Percentiles rank a stretch among this genome's conserved stretches.
Conservation (phyloP, 2,797 vertebrate species). For the Falco cherrug region DNA sequence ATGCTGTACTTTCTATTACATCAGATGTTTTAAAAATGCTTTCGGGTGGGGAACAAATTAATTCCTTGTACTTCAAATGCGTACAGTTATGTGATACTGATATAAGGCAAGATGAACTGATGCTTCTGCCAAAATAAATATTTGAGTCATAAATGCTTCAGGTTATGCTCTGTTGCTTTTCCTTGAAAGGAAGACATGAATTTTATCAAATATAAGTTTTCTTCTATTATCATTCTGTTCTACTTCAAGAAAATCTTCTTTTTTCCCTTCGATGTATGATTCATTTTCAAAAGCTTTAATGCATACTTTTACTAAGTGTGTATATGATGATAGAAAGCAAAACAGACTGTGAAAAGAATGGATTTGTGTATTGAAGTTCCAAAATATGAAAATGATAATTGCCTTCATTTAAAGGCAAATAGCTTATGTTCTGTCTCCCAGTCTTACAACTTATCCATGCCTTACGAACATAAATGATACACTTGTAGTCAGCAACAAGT, state of each 20-base stretch:
- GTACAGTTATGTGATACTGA: not conserved
- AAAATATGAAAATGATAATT: not conserved
- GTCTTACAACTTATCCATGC: not conserved
- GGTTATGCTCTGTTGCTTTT: not conserved
- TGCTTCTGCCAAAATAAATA: slow-evolving; percentile 27
- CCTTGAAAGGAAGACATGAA: not conserved
- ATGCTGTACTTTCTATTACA: not conserved
- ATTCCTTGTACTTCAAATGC: slow-evolving; percentile 6
- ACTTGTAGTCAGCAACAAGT: not conserved
- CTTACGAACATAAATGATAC: not conserved
- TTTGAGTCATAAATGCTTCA: slow-evolving; percentile 5
- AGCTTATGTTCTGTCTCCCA: not conserved
- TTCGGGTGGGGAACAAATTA: not conserved
- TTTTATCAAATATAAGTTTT: not conserved
- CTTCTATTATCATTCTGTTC: not conserved
- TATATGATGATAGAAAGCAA: not conserved
- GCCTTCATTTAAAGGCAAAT: not conserved
- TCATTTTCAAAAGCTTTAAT: not conserved
- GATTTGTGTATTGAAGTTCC: not conserved
- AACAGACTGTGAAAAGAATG: not conserved
- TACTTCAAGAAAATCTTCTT: not conserved
- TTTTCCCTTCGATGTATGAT: not conserved
- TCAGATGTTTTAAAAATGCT: not conserved
- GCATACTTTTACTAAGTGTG: not conserved
- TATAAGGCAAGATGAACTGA: not conserved